These are phyloP conservation scores for Sympetrum striolatum DNA, from an alignment of 2,888 invertebrate genomes.

Conservation along the genomic window DNA sequence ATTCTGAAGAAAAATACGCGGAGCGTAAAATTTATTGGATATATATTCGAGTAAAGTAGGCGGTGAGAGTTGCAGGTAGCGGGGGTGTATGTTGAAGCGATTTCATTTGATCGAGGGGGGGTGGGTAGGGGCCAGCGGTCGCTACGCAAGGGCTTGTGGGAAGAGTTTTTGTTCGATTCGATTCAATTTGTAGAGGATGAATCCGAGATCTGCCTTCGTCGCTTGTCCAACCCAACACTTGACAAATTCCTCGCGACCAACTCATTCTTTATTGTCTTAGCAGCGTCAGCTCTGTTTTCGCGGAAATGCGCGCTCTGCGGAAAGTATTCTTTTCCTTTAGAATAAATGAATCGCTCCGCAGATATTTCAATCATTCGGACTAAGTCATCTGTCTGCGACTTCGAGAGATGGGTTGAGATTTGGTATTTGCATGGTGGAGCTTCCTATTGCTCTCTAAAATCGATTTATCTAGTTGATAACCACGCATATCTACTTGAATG, in stretches of 20 bases:
- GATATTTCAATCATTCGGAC: neutral
- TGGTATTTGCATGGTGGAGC: neutral
- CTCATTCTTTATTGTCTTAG: neutral
- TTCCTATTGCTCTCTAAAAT: neutral
- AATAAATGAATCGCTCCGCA: neutral
- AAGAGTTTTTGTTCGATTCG: neutral
- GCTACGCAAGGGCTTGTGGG: neutral
- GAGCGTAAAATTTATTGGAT: too few species aligned
- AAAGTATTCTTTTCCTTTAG: conserved; percentile 1
- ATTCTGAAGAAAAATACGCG: too few species aligned
- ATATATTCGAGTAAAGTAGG: neutral
- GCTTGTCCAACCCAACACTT: conserved; percentile 18
- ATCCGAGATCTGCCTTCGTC: neutral
- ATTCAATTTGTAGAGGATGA: conserved; percentile 29
- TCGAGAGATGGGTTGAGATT: neutral
- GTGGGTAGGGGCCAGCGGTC: neutral
- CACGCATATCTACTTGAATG: too few species aligned
- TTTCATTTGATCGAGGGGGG: neutral
- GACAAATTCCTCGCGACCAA: neutral
- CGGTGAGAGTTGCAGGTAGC: neutral
- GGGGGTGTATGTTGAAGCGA: neutral
- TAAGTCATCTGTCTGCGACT: neutral
- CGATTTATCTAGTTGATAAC: neutral
- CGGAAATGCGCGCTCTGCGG: conserved; percentile 23
- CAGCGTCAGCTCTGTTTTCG: neutral